Conservation (phyloP, 2,797 vertebrate species). For the Myotis planiceps region DNA sequence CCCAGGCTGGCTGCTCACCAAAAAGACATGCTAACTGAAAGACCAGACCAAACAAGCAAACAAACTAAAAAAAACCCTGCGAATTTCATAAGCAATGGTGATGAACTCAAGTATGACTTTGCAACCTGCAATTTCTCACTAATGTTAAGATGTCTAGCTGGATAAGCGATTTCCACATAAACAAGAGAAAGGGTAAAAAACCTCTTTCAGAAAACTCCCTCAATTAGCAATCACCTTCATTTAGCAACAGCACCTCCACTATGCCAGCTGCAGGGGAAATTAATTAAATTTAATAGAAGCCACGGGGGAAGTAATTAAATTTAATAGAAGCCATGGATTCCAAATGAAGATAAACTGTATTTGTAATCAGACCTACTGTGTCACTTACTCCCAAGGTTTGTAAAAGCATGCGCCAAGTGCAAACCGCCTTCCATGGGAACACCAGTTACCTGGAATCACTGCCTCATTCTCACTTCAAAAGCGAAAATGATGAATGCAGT, state of each 20-base stretch:
- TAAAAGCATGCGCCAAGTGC: conserved; percentile 36
- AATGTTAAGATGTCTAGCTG: conserved; percentile 16
- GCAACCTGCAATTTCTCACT: conserved; percentile 1
- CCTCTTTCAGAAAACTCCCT: conserved; percentile 71
- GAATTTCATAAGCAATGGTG: not conserved
- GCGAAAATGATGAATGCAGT: not conserved
- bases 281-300: conserved; percentile 81
- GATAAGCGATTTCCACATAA: conserved; percentile 51
- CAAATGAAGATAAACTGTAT: conserved; percentile 79
- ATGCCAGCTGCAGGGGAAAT: conserved; percentile 75
- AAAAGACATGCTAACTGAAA: not conserved
- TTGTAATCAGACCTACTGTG: conserved; percentile 78
- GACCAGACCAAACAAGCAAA: not conserved
- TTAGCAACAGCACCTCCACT: conserved; percentile 67
- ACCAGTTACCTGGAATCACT: not conserved
- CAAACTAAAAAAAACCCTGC: not conserved
- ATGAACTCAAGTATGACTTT: not conserved
- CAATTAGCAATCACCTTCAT: conserved; percentile 76
- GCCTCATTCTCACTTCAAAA: not conserved
- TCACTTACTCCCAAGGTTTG: conserved; percentile 47
- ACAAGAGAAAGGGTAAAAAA: conserved; percentile 60
- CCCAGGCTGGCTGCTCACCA: not conserved
- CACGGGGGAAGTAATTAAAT: conserved; percentile 75
- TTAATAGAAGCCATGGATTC: conserved; percentile 76
- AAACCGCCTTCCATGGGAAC: not conserved